Base-by-base conservation (phyloP, 2,888 invertebrate genomes). In the Eulithis testata region DNA sequence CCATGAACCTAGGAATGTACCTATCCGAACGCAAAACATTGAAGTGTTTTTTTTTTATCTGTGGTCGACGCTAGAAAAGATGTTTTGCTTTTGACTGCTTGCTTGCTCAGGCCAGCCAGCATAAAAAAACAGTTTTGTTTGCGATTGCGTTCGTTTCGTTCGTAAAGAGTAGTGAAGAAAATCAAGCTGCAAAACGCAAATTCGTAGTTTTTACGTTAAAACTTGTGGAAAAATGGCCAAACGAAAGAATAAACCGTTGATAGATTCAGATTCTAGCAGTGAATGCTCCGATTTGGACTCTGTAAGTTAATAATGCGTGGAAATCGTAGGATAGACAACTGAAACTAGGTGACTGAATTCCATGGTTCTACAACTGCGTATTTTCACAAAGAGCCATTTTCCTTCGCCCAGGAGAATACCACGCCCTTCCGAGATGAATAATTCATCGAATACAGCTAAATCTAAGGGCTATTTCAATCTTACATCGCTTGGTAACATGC, bases 241-340 rank as follows among this genome's bases (percentile, higher is more conserved):
- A 93, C 94, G 97, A 75, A 97, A 97, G 88, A 96, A 96, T 87
- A 96, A 97, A 84, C 96, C 96, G 49, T 91, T 97, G 70, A 96
- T 97, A 76, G 97, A 97, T 85, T 96, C 97, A 27, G 97, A 97
- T 86, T 96, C 96, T 65, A 97, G 96, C 87, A 96, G 96, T 86
- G 96, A 95, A 77, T 96, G 95, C 73, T 96, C 97, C 60, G 97
- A 97, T 91, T 93, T 97, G 81, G 97, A 97, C 88, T 96, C 96
- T 78, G 97, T 97, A 94, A 96, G 96, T 94, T 70, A 74, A 65
- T 75, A 77, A 75, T 74, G 59, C 70, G 63, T 71, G 68, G 66
- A 71, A 80, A 78, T 77, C 76, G 70, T 74, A 80, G 80, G 79
- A 81, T 83, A 77, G 80, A 86, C 81, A 84, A 85, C 14, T 31